Percentiles rank a stretch among this genome's conserved stretches.
These are phyloP conservation scores for Aphodius granarius DNA, from an alignment of 2,888 invertebrate genomes.

Conservation along the genomic window DNA sequence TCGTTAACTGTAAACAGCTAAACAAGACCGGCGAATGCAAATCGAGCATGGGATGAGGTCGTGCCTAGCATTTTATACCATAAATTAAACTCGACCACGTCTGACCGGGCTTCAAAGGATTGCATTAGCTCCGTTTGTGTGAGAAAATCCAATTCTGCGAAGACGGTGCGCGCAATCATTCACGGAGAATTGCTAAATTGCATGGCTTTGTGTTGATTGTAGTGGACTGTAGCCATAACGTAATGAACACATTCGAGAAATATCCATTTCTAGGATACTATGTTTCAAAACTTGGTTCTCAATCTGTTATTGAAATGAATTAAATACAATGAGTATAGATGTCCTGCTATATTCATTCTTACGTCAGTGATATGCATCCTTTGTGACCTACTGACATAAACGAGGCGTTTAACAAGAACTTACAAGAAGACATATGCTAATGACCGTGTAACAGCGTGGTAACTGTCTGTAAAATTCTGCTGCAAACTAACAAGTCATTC, in stretches of 20 bases:
- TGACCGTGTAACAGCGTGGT: not conserved
- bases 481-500: not conserved
- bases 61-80: not conserved
- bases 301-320: too few species aligned
- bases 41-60: not conserved
- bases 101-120: not conserved
- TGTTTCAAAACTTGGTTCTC: too few species aligned
- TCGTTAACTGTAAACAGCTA: not conserved
- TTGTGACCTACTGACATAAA: too few species aligned
- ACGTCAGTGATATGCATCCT: too few species aligned
- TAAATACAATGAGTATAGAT: too few species aligned
- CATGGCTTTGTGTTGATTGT: too few species aligned
- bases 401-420: too few species aligned
- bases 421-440: not conserved
- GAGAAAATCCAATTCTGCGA: not conserved
- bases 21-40: not conserved
- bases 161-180: not conserved
- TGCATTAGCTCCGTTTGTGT: not conserved
- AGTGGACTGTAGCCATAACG: too few species aligned
- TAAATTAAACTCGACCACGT: not conserved
- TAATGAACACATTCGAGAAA: too few species aligned
- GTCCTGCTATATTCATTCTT: too few species aligned
- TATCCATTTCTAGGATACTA: too few species aligned
- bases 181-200: not conserved
- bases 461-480: constrained; percentile 1